Percentiles rank a stretch among this genome's conserved stretches.
Evolutionary conservation across 2,113 vertebrate species (phyloP).

Genomic region (Lophius piscatorius): DNA sequence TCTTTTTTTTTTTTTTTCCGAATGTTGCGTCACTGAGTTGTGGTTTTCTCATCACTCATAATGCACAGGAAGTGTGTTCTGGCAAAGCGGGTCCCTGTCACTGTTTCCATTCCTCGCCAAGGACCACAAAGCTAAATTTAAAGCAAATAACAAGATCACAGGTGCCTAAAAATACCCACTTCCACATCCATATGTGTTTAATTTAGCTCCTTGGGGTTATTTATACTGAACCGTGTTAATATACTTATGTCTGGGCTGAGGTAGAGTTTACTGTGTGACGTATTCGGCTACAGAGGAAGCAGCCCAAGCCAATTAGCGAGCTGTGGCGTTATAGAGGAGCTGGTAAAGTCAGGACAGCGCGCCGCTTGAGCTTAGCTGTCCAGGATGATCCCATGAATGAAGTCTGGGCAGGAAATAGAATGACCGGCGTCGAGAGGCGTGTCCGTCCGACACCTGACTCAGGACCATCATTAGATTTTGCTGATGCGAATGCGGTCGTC

Average conservation of each 20-base stretch:
- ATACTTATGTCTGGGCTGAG: slow-evolving; percentile 68
- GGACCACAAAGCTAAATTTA: slow-evolving; percentile 81
- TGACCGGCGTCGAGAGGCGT: not conserved
- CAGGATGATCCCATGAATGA: slow-evolving; percentile 27
- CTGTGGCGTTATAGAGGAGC: slow-evolving; percentile 17
- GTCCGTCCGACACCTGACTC: slow-evolving; percentile 10
- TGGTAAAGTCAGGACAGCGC: slow-evolving; percentile 34
- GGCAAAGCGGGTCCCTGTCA: slow-evolving; percentile 82
- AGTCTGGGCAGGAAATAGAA: slow-evolving; percentile 13
- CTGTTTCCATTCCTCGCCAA: slow-evolving; percentile 81
- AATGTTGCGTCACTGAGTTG: slow-evolving; percentile 76
- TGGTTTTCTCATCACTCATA: slow-evolving; percentile 76
- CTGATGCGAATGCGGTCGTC: slow-evolving; percentile 10
- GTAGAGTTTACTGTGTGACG: slow-evolving; percentile 69
- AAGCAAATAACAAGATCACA: slow-evolving; percentile 77
- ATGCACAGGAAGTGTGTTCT: slow-evolving; percentile 81
- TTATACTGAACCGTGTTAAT: slow-evolving; percentile 70
- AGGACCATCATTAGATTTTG: slow-evolving; percentile 6
- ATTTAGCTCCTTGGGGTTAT: slow-evolving; percentile 70
- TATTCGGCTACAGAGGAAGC: slow-evolving; percentile 55
- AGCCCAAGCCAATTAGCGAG: slow-evolving; percentile 69
- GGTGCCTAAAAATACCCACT: slow-evolving; percentile 77
- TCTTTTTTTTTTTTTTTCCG: slow-evolving; percentile 67
- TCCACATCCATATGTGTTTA: slow-evolving; percentile 62
- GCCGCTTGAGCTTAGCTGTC: slow-evolving; percentile 6